Base-by-base conservation (phyloP, 2,888 invertebrate genomes). In the Papilio gigon region DNA sequence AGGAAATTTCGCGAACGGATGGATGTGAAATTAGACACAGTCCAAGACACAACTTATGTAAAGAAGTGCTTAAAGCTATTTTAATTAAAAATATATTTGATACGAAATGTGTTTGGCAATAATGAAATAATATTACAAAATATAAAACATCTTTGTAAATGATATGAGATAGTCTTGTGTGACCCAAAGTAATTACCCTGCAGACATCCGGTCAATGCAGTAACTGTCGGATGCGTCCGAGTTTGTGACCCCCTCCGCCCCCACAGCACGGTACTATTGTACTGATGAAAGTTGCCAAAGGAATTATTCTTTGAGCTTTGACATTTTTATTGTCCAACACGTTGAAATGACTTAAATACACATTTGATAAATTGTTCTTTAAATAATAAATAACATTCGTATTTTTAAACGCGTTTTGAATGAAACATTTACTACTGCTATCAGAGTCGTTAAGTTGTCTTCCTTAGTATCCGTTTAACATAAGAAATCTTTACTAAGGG, bases 221-320 rank as follows among this genome's bases (percentile, higher is more conserved):
- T n/a, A 27, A 53, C 53, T 53, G 53, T 53, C 53, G 53, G 53
- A 53, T 27, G 53, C 27, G 53, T 53, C 53, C 14, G 53, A 27
- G 27, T 53, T 25, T 20, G 20, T 42, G n/a, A 8, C 17, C 11
- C 37, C 37, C 20, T n/a, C n/a, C 33, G 33, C 14, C 1, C 50
- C 50, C 25, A 22, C 9, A 3, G 3, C 50, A 53, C 25, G 27
- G 27, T 8, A 27, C 27, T 53, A 53, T 53, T 25, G 27, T 42
- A 44, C 30, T 62, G 44, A 47, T 47, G 62, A 27, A 42, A 12
- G 35, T 20, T 53, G 64, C 64, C 64, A 53, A 64, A 64, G 64
- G 35, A 64, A 53, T 64, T 64, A 53, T 64, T 53, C 64, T 37
- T 33, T 53, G 64, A 35, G 22, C 20, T 25, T 33, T 17, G 53